phyloP scores from a whole-genome alignment of 2,888 invertebrate genomes.

The Andrena bucephala region DNA sequence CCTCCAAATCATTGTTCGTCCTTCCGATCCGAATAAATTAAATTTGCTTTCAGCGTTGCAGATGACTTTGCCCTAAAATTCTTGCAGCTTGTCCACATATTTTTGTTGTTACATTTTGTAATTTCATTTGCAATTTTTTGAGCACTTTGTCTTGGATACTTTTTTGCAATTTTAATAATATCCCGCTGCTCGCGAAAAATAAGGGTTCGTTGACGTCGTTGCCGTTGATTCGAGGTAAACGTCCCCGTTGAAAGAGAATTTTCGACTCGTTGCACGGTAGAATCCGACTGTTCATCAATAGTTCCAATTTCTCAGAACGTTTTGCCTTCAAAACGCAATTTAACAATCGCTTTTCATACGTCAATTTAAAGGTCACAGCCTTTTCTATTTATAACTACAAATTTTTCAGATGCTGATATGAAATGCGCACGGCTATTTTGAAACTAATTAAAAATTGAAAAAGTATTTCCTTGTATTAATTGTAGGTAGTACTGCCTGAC shows the following conservation, averaged over 20 bases:
- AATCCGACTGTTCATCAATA: not conserved
- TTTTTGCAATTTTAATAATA: constrained; percentile 6
- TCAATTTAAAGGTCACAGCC: not conserved
- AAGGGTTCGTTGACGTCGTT: not conserved
- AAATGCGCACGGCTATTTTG: constrained; percentile 1
- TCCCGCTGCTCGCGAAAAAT: not conserved
- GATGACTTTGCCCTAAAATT: too few relatives aligned
- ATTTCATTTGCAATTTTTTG: not conserved
- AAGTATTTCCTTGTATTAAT: constrained; percentile 3
- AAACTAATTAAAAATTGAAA: constrained; percentile 5
- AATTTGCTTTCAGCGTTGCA: too few relatives aligned
- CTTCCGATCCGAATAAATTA: too few relatives aligned
- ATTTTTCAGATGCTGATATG: not conserved
- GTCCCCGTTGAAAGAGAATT: not conserved
- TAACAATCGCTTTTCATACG: not conserved
- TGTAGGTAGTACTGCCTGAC: constrained; percentile 1
- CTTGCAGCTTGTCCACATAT: too few relatives aligned
- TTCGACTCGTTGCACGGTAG: not conserved
- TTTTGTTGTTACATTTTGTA: not conserved
- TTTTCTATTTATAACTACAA: not conserved
- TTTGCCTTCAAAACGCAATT: not conserved
- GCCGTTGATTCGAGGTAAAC: not conserved
- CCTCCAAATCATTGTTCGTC: too few relatives aligned
- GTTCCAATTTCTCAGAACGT: constrained; percentile 1
- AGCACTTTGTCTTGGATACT: not conserved